phyloP scores from a whole-genome alignment of 2,113 vertebrate species.

The Sander lucioperca region DNA sequence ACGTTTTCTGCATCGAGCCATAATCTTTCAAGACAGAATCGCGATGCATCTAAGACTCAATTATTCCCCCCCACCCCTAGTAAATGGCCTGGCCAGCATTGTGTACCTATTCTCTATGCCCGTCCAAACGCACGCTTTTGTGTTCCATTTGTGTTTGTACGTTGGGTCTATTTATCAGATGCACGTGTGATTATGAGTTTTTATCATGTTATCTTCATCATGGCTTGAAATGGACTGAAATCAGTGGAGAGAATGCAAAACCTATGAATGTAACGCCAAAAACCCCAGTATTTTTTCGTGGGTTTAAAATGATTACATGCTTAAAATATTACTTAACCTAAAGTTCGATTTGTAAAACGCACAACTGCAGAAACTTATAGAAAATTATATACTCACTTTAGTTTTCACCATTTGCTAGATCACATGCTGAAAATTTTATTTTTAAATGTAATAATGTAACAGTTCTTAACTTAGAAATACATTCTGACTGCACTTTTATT shows the following conservation, averaged over 20 bases:
- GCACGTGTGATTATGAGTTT: background rate
- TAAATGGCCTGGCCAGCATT: background rate
- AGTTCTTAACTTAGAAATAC: background rate
- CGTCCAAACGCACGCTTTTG: background rate
- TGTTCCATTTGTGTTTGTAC: background rate
- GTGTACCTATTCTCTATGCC: background rate
- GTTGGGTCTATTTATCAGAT: background rate
- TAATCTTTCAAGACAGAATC: no score
- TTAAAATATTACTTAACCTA: no score
- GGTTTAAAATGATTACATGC: background rate
- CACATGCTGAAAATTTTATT: background rate
- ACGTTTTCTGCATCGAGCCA: no score
- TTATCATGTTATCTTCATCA: background rate
- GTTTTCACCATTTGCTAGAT: no score
- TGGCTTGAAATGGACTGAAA: no score
- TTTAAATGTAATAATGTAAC: background rate
- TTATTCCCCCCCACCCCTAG: no score
- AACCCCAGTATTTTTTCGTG: no score
- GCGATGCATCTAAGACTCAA: no score
- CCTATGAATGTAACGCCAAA: background rate
- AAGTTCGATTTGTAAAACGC: background rate
- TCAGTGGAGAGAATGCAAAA: background rate
- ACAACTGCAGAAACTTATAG: background rate
- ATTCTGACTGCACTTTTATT: background rate
- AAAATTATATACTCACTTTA: background rate